Base-by-base conservation (phyloP, 2,888 invertebrate genomes). In the Salticus scenicus region DNA sequence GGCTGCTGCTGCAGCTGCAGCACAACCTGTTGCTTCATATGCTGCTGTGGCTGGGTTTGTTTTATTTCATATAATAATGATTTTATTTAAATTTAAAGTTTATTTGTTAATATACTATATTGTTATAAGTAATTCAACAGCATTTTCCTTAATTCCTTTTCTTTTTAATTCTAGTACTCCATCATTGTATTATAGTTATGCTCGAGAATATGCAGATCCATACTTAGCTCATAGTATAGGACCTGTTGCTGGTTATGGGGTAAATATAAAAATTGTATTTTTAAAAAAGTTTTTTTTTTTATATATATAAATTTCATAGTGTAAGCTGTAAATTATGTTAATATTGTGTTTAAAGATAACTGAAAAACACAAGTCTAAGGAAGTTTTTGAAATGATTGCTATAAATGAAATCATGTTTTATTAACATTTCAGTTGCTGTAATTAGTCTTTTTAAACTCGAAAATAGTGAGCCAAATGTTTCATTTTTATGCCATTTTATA, bases 241-340 rank as follows among this genome's bases (percentile, higher is more conserved):
- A 91, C 98, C 98, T 90, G 96, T 98, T 90, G 96, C 98, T 89
- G 97, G 98, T 91, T 98, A 98, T 92, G 98, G 97, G 94, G 98
- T 98, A 94, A 94, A 94, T 24, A 17, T 70, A 37, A 7, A 37
- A 7, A 37, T 7, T 37, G 37, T 37, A 10, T 7, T n/a, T 37
- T 37, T 37, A 37, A 37, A 37, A 37, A 37, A 37, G 10, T 37
- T 37, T 7, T 37, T 37, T 37, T 37, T 37, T 7, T 37, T 7
- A 37, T 7, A 7, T 37, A 37, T 37, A 37, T 10, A 37, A 37
- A 10, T 4, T 37, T 37, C 7, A 37, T n/a, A n/a, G n/a, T n/a
- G n/a, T n/a, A n/a, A n/a, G n/a, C n/a, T n/a, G n/a, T n/a, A n/a
- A n/a, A n/a, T n/a, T n/a, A n/a, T n/a, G n/a, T n/a, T n/a, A n/a